Percentiles rank a stretch among this genome's conserved stretches.
Evolutionary conservation across 2,888 invertebrate genomes (phyloP).

Genomic region (Silvanus unidentatus): DNA sequence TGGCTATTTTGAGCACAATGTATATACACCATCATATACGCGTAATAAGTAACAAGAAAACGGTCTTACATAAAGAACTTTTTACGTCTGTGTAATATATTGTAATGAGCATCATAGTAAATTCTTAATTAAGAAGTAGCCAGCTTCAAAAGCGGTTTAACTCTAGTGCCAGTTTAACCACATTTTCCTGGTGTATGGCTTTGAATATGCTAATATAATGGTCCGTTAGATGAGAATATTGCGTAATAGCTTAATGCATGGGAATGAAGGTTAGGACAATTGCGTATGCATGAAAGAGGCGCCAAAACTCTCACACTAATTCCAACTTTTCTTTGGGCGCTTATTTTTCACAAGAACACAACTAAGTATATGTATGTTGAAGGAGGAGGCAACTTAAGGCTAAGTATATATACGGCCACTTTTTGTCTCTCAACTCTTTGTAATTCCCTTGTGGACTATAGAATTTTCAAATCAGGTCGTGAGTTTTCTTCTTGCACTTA

Average conservation of each 20-base stretch:
- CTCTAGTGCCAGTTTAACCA: conserved; percentile 28
- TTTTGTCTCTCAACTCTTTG: conserved; percentile 18
- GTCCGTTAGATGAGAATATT: conserved; percentile 39
- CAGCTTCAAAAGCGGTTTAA: conserved; percentile 25
- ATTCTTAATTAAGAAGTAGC: conserved; percentile 40
- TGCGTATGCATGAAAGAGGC: conserved; percentile 36
- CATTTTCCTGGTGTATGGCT: conserved; percentile 38
- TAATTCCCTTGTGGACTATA: conserved; percentile 17
- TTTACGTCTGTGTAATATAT: no score
- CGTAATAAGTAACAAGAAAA: conserved; percentile 17
- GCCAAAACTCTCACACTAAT: conserved; percentile 10
- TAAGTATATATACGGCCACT: conserved; percentile 25
- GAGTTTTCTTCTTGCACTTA: conserved; percentile 6
- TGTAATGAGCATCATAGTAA: conserved; percentile 26
- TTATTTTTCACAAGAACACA: no score
- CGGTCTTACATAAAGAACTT: no score
- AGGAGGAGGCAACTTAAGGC: no score
- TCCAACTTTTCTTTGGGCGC: conserved; percentile 7
- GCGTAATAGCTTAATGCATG: conserved; percentile 41
- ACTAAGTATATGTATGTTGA: no score
- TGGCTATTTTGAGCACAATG: conserved; percentile 11
- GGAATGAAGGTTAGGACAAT: conserved; percentile 39
- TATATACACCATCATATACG: no score
- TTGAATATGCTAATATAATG: conserved; percentile 44
- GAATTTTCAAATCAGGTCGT: conserved; percentile 17